Conservation (phyloP, 2,888 invertebrate genomes). For the Lepidonotus clava region DNA sequence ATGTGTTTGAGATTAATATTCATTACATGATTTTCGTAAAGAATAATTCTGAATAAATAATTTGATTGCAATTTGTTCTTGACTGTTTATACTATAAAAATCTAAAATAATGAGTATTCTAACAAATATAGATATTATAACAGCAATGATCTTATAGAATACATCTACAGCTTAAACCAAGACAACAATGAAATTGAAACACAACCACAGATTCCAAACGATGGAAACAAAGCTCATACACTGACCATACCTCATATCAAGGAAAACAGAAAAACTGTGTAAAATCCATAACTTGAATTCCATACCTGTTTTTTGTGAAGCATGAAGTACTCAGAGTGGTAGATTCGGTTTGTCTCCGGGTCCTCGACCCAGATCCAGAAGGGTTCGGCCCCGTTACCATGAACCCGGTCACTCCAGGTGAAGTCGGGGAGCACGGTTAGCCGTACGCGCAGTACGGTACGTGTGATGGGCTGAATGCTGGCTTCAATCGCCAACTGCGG, state of each 20-base stretch:
- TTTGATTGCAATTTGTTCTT: no score
- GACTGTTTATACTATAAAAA: no score
- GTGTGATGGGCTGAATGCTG: slow-evolving; percentile 95
- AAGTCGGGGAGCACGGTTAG: slow-evolving; percentile 85
- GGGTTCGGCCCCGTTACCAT: slow-evolving; percentile 92
- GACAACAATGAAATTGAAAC: not conserved
- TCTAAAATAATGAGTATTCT: no score
- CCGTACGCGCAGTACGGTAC: slow-evolving; percentile 87
- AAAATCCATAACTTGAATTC: no score
- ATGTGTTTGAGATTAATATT: no score
- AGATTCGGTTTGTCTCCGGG: slow-evolving; percentile 94
- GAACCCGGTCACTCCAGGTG: slow-evolving; percentile 92
- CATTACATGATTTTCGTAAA: no score
- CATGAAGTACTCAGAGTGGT: slow-evolving; percentile 96
- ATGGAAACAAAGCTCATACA: not conserved
- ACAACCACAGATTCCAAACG: not conserved
- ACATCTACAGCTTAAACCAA: not conserved
- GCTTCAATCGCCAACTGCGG: slow-evolving; percentile 92
- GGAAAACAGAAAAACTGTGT: not conserved
- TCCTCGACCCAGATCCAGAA: slow-evolving; percentile 99
- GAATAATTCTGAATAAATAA: no score
- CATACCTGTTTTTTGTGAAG: slow-evolving; percentile 89
- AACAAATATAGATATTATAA: no score
- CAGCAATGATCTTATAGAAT: no score
- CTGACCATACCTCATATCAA: not conserved